Base-by-base conservation (phyloP, 2,113 vertebrate genomes). In the Ophiodon elongatus region DNA sequence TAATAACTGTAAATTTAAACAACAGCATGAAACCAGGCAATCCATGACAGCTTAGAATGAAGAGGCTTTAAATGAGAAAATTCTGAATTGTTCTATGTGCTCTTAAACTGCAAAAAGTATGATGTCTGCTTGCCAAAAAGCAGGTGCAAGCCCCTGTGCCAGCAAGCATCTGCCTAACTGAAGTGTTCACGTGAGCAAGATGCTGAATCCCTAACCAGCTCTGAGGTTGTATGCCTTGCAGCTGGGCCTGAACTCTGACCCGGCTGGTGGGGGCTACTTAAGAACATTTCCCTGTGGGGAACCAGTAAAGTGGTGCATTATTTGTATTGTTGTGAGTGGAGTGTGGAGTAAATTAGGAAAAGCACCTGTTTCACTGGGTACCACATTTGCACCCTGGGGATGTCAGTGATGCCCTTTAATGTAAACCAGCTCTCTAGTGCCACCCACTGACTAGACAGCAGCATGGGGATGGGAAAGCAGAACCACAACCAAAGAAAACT, bases 361-460 rank as follows among this genome's bases (percentile, higher is more conserved):
- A 81, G 65, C 91, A 93, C 93, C 93, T 96, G 94, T 90, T 91
- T 92, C 21, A 84, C 76, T 64, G 73, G 66, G 67, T 27, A 75
- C 60, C 74, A 82, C 43, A 47, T 35, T 79, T 52, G 33, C 64
- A 39, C 69, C 69, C 39, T 88, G 83, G 88, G 87, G 62, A 74
- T 25, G 17, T 71, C 75, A 25, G 39, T 73, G 68, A 73, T 68
- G 66, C n/a, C 79, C 54, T 83, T 85, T 76, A 80, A 85, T 27
- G 79, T n/a, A 45, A 79, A 62, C 67, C 64, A 77, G 86, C 87
- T 92, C 91, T 90, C 80, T 83, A 89, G 68, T 79, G 92, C 87
- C 86, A 87, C 87, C 92, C 50, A 88, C 65, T 94, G 95, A 80
- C 79, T 89, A 15, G 25, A 43, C 35, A 75, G n/a, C 54, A 73